Conservation (phyloP, 53 echinoderm and acorn worm genomes). For the Echinometra lucunter region DNA sequence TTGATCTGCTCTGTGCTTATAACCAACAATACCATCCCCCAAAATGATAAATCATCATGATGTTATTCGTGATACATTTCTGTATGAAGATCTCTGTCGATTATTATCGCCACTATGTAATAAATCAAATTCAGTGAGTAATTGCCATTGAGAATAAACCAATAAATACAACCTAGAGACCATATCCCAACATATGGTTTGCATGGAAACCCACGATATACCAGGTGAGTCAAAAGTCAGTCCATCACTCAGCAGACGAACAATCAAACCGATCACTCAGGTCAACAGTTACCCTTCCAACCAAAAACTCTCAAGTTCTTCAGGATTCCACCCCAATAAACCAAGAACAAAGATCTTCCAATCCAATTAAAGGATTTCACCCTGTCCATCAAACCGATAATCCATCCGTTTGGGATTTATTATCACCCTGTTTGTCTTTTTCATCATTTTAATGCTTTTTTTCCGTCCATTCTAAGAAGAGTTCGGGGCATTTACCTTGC, state of each 20-base stretch:
- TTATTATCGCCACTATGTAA: not conserved
- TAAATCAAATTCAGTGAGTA: not conserved
- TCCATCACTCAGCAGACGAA: constrained; percentile 45
- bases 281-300: constrained; percentile 37
- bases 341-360: constrained; percentile 42
- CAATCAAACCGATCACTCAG: constrained; percentile 10
- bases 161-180: not conserved
- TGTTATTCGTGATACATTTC: not conserved
- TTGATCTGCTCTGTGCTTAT: too few species aligned
- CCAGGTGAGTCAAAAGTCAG: constrained; percentile 11
- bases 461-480: not conserved
- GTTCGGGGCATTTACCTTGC: not conserved
- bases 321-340: not conserved
- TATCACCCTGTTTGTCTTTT: constrained; percentile 35
- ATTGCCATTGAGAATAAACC: not conserved
- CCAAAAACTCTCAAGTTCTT: constrained; percentile 12
- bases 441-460: constrained; percentile 5
- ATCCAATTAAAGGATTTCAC: constrained; percentile 46
- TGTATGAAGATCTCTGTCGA: not conserved
- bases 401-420: constrained; percentile 48
- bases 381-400: constrained; percentile 57
- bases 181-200: not conserved
- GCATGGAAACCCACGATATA: not conserved
- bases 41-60: too few species aligned
- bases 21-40: too few species aligned